A percentile compares a stretch with the other conserved stretches of the same genome.
Evolutionary conservation across 2,888 invertebrate genomes (phyloP).

Genomic region (Agonopterix alstromeriana): DNA sequence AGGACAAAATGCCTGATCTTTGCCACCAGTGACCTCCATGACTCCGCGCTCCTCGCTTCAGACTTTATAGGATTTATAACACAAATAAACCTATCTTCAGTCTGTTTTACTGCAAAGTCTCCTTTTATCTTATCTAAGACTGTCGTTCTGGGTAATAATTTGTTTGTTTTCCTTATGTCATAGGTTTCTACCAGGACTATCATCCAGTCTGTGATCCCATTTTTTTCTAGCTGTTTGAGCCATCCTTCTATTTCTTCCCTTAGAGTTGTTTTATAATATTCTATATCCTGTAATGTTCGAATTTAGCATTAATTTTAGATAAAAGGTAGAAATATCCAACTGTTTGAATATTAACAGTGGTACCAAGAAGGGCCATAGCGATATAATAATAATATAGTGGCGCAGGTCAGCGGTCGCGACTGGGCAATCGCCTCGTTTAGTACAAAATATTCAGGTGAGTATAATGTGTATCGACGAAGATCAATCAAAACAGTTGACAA

Average conservation of each 20-base stretch:
- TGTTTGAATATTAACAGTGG: too few species aligned
- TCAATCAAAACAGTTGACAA: too few species aligned
- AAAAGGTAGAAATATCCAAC: too few species aligned
- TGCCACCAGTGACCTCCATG: slow-evolving; percentile 90
- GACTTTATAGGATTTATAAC: slow-evolving; percentile 93
- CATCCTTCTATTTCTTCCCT: slow-evolving; percentile 93
- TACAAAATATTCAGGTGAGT: too few species aligned
- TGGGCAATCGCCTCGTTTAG: too few species aligned
- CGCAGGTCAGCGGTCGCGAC: too few species aligned
- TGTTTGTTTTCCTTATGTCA: slow-evolving; percentile 93
- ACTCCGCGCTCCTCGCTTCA: slow-evolving; percentile 92
- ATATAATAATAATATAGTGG: too few species aligned
- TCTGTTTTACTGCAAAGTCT: slow-evolving; percentile 94
- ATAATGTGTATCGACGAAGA: too few species aligned
- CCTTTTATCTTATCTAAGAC: slow-evolving; percentile 95
- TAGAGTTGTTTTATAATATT: slow-evolving; percentile 91
- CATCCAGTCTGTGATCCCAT: slow-evolving; percentile 93
- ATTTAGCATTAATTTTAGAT: too few species aligned
- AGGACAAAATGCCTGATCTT: slow-evolving; percentile 90
- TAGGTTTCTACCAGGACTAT: slow-evolving; percentile 94
- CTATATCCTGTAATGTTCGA: slow-evolving; percentile 85
- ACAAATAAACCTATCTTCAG: slow-evolving; percentile 89
- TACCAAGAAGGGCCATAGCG: too few species aligned
- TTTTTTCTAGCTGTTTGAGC: slow-evolving; percentile 86
- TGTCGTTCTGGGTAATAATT: slow-evolving; percentile 92